Evolutionary conservation across 2,797 vertebrate species (phyloP), one percentile per base, ranked within the genome.

Genomic region (Lagocephalus sceleratus): DNA sequence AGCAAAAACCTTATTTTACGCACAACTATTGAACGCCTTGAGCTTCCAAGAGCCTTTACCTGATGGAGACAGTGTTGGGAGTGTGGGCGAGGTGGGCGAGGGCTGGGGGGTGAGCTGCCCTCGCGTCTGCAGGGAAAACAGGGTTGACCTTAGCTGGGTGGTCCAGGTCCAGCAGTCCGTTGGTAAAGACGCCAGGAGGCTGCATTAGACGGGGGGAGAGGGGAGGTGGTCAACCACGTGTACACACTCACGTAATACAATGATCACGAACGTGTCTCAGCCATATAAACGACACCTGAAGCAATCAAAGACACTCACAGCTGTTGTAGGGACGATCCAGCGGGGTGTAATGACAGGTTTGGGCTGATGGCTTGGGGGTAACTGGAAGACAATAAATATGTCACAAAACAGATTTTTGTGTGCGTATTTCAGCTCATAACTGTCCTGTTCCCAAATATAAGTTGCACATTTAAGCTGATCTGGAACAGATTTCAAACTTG

Each of bases 321-420:
- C 74, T 82, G 91, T 77, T 62, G 94, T 79, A 71, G 96, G 96
- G 65, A 98, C 84, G 78, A 96, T 92, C 96, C 96, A 98, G 69
- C 94, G 92, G 2, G 95, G 96, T 19, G 92, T 82, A 76, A 94
- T 85, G 19, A 73, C 66, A 39, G 92, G 86, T 76, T 93, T 88
- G 42, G 92, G 83, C 72, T 86, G 85, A 77, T 90, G 88, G 29
- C 89, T 86, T 78, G 92, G 74, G 6, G 79, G 83, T 53, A 91
- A 68, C 84, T 89, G 54, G 6, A 79, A 70, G 20, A 73, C 21
- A 20, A 51, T 20, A 52, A 19, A 46, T 11, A 6, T 8, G 0
- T 49, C 29, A 56, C 22, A 8, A 40, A n/a, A 6, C 5, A 40
- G 15, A 7, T 40, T 40, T n/a, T 5, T 17, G n/a, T 40, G 4